Percentiles rank a stretch among this genome's conserved stretches.
Conservation (phyloP, 35 echinoderm and acorn worm genomes). For the Ophiothrix spiculata region DNA sequence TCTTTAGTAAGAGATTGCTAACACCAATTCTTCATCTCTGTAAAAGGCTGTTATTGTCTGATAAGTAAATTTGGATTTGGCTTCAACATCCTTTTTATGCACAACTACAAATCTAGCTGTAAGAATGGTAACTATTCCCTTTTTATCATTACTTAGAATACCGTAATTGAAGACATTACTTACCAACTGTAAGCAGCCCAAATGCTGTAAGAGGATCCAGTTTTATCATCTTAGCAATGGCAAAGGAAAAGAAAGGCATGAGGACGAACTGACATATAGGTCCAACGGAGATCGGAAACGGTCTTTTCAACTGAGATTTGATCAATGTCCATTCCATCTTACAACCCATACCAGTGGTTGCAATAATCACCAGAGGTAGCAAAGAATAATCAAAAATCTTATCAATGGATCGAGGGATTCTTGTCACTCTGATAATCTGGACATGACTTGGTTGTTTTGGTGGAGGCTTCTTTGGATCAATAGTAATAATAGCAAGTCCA, state of each 20-base stretch:
- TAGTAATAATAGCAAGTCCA: conserved; percentile 30
- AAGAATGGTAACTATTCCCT: too few species aligned
- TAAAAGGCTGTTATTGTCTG: too few species aligned
- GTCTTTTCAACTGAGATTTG: conserved; percentile 65
- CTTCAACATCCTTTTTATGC: too few species aligned
- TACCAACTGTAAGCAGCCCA: conserved; percentile 79
- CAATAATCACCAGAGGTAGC: conserved; percentile 67
- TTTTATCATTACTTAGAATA: too few species aligned
- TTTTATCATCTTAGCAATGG: conserved; percentile 64
- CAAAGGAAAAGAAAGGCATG: conserved; percentile 73
- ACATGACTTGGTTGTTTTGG: conserved; percentile 9
- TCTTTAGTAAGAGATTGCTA: too few species aligned
- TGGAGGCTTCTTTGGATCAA: conserved; percentile 27
- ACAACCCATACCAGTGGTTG: conserved; percentile 84
- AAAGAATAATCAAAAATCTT: conserved; percentile 70
- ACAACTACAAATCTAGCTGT: too few species aligned
- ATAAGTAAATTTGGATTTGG: too few species aligned
- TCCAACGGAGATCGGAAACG: conserved; percentile 73
- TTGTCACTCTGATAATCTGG: conserved; percentile 54
- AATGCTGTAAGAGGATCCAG: conserved; percentile 67
- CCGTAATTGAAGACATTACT: too few species aligned
- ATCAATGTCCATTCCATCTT: conserved; percentile 83
- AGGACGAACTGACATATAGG: conserved; percentile 89
- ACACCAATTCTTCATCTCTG: too few species aligned
- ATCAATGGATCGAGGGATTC: conserved; percentile 73